Conservation (phyloP, 2,888 invertebrate species). For the Thera obeliscata region DNA sequence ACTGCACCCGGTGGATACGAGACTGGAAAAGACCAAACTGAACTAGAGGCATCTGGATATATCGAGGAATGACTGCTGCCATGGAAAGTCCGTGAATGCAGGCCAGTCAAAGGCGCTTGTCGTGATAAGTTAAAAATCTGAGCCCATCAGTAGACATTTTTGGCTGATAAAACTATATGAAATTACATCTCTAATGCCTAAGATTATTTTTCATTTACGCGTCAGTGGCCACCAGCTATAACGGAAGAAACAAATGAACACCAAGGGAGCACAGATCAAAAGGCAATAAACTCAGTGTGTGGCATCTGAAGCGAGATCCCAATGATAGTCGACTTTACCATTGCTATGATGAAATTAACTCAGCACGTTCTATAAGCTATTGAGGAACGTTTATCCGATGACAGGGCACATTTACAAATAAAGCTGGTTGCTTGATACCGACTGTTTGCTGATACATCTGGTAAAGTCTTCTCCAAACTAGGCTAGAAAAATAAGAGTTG, state of each 20-base stretch:
- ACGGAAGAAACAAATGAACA: conserved; percentile 33
- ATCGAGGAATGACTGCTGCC: not conserved
- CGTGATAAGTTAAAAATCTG: not conserved
- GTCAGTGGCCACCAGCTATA: not conserved
- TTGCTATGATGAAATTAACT: conserved; percentile 56
- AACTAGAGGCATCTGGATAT: not conserved
- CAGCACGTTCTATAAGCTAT: conserved; percentile 59
- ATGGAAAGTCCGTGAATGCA: not conserved
- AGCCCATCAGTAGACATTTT: too few species aligned
- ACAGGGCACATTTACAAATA: conserved; percentile 10
- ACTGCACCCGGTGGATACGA: conserved; percentile 70
- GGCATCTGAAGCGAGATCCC: conserved; percentile 38
- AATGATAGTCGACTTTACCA: conserved; percentile 48
- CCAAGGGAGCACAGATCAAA: conserved; percentile 31
- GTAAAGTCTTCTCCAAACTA: not conserved
- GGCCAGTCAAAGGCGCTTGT: not conserved
- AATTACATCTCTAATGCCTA: too few species aligned
- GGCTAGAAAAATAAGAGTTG: not conserved
- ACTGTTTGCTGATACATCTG: not conserved
- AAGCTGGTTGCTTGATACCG: conserved; percentile 10
- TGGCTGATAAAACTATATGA: too few species aligned
- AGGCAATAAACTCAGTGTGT: conserved; percentile 43
- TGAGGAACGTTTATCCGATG: conserved; percentile 60
- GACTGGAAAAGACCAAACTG: conserved; percentile 48
- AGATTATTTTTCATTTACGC: not conserved